Conservation (phyloP, 2,888 invertebrate genomes). For the Amaurobius ferox region DNA sequence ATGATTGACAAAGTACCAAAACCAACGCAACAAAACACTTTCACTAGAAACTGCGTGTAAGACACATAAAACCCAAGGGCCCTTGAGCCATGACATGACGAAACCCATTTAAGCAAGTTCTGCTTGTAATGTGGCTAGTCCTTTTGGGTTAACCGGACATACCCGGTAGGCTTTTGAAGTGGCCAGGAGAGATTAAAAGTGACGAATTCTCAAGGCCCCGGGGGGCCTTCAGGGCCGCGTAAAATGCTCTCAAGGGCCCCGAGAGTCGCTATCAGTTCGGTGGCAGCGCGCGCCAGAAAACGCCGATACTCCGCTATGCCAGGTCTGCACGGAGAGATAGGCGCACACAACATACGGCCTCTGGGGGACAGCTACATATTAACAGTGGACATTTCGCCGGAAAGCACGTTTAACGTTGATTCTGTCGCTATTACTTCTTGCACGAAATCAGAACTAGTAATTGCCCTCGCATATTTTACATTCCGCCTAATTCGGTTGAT, state of each 20-base stretch:
- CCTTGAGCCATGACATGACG: constrained; percentile 17
- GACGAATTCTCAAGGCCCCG: constrained; percentile 61
- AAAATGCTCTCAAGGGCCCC: constrained; percentile 57
- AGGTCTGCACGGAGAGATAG: constrained; percentile 62
- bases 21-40: constrained; percentile 5
- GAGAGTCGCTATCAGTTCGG: constrained; percentile 67
- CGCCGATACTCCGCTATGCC: constrained; percentile 25
- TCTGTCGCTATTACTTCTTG: neutral
- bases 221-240: constrained; percentile 52
- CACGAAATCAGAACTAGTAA: neutral
- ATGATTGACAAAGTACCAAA: neutral
- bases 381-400: constrained; percentile 4
- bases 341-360: constrained; percentile 21
- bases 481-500: no score
- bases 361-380: constrained; percentile 61
- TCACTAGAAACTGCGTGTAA: constrained; percentile 3
- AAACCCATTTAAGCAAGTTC: constrained; percentile 67
- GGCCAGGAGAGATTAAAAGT: constrained; percentile 70
- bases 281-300: constrained; percentile 55
- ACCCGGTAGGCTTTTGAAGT: constrained; percentile 55
- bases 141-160: constrained; percentile 63
- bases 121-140: constrained; percentile 66
- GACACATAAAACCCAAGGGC: constrained; percentile 43
- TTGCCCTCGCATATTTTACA: neutral
- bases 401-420: neutral